Percentiles rank a stretch among this genome's conserved stretches.
These are phyloP conservation scores for Rhinichthys osculus DNA, from an alignment of 2,797 vertebrate genomes.

Conservation along the genomic window DNA sequence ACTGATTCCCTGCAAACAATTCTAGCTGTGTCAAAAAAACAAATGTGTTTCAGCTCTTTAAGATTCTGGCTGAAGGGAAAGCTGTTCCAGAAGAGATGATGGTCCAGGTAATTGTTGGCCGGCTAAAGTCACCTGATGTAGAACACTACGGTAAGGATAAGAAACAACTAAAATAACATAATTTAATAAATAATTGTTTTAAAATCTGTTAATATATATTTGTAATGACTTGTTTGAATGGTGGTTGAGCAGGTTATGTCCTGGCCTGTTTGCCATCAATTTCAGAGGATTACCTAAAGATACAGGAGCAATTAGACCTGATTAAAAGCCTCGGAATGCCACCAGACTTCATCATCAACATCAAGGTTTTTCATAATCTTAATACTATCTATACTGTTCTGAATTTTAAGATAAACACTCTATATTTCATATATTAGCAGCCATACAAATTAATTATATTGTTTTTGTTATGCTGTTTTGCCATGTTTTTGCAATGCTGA, in stretches of 20 bases:
- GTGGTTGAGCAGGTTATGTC: slow-evolving; percentile 84
- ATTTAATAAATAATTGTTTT: not conserved
- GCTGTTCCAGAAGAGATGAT: slow-evolving; percentile 85
- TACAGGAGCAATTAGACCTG: slow-evolving; percentile 85
- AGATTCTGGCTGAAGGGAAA: slow-evolving; percentile 80
- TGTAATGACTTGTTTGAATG: slow-evolving; percentile 31
- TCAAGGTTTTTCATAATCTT: slow-evolving; percentile 83
- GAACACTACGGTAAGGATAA: slow-evolving; percentile 86
- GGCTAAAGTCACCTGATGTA: slow-evolving; percentile 84
- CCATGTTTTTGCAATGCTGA: not conserved
- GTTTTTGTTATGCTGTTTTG: not conserved
- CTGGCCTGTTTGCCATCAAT: slow-evolving; percentile 89
- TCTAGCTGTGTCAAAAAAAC: slow-evolving; percentile 14
- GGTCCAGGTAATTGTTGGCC: slow-evolving; percentile 83
- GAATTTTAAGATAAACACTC: not conserved
- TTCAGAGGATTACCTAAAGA: slow-evolving; percentile 81
- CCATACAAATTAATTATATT: not conserved
- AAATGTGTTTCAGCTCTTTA: slow-evolving; percentile 78
- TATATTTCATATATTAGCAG: not conserved
- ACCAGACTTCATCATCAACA: slow-evolving; percentile 93
- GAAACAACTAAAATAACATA: not conserved
- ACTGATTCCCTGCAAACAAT: not conserved
- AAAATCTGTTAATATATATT: not conserved
- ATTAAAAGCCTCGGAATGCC: slow-evolving; percentile 85
- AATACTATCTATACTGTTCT: not conserved